phyloP scores from a whole-genome alignment of 1,140 invertebrate species.

The Wiebesia pumilae region DNA sequence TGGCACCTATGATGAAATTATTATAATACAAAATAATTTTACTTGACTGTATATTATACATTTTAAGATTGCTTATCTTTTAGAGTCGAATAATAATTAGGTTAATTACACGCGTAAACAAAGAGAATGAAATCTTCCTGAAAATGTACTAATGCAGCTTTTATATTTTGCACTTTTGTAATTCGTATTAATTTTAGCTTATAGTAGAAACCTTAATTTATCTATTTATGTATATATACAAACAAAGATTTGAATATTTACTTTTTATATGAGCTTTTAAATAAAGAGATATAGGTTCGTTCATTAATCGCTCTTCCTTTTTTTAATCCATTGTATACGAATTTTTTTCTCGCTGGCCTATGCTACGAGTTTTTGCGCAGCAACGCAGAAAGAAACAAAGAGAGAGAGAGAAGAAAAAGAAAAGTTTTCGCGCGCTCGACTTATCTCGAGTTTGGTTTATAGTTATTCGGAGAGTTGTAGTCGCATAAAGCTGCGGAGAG shows the following conservation, averaged over 20 bases:
- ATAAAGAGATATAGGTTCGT: conserved; percentile 14
- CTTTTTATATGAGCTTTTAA: background rate
- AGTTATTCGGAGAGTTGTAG: conserved; percentile 30
- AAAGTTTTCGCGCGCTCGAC: conserved; percentile 26
- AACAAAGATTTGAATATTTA: background rate
- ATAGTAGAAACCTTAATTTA: background rate
- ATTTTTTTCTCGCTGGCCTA: background rate
- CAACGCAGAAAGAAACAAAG: conserved; percentile 8
- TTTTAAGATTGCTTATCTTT: background rate
- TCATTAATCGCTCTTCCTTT: background rate
- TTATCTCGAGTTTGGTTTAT: conserved; percentile 36
- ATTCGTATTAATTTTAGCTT: background rate
- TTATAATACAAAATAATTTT: background rate
- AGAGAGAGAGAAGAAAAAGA: conserved; percentile 37
- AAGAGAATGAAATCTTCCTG: background rate
- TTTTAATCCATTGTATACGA: background rate
- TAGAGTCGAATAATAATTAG: background rate
- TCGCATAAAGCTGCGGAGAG: conserved; percentile 37
- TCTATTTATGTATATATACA: conserved; percentile 8
- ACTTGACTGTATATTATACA: background rate
- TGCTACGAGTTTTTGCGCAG: background rate
- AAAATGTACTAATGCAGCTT: background rate
- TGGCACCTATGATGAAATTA: background rate
- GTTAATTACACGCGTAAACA: background rate
- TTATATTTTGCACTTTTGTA: conserved; percentile 3